Evolutionary conservation across 2,888 invertebrate species (phyloP).

Genomic region (Heliconius sara): DNA sequence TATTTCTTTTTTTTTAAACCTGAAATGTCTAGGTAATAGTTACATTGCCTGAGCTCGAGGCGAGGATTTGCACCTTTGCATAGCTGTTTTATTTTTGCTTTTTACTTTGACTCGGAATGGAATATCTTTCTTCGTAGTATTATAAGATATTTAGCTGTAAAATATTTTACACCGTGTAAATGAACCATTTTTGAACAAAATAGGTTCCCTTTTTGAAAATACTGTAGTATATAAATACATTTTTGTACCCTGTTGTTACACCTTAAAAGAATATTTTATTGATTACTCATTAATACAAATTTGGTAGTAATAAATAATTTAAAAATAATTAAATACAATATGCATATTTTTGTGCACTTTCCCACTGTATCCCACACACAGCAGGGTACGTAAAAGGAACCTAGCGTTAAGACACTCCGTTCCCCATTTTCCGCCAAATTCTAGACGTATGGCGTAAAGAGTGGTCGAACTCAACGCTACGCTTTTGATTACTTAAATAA

Average conservation of each 20-base stretch:
- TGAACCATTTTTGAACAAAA: background rate
- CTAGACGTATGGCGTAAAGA: too few species aligned
- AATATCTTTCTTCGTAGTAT: conserved; percentile 13
- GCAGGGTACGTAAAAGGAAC: too few species aligned
- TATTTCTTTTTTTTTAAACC: conserved; percentile 14
- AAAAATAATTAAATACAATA: too few species aligned
- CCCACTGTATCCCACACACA: too few species aligned
- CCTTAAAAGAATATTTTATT: too few species aligned
- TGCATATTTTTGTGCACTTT: too few species aligned
- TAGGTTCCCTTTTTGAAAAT: background rate
- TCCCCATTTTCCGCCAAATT: too few species aligned
- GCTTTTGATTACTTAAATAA: too few species aligned
- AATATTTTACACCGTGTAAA: conserved; percentile 7
- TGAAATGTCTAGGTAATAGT: conserved; percentile 22
- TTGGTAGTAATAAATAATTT: too few species aligned
- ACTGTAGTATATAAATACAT: background rate
- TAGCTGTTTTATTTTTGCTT: conserved; percentile 15
- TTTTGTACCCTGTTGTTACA: background rate
- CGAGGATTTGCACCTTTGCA: conserved; percentile 27
- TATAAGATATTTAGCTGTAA: conserved; percentile 15
- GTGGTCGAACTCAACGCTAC: too few species aligned
- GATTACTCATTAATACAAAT: too few species aligned
- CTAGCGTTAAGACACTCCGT: too few species aligned
- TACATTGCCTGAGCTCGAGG: conserved; percentile 25
- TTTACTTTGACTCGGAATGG: conserved; percentile 9